These are phyloP conservation scores for Mus spretus DNA, from an alignment of 2,797 vertebrate species.

Conservation along the genomic window DNA sequence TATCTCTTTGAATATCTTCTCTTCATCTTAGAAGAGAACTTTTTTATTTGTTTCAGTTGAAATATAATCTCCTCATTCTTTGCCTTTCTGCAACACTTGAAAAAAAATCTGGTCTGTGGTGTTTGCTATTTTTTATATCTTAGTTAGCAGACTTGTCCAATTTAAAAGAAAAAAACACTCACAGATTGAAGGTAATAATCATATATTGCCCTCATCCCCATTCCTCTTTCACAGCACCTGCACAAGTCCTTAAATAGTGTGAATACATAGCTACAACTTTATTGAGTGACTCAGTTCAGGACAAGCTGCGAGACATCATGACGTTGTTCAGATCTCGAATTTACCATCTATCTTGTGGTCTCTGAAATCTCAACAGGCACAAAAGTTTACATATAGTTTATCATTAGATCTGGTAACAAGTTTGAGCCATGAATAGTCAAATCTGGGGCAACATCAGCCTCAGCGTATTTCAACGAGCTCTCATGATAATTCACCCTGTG, in stretches of 20 bases:
- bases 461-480: not conserved
- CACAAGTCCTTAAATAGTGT: not conserved
- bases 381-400: constrained; percentile 13
- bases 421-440: not conserved
- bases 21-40: not conserved
- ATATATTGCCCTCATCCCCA: not conserved
- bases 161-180: not conserved
- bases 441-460: not conserved
- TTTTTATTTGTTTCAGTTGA: constrained; percentile 13
- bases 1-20: not conserved
- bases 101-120: not conserved
- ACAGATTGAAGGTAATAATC: not conserved
- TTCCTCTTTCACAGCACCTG: not conserved
- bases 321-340: constrained; percentile 23
- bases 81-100: not conserved
- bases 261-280: not conserved
- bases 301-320: not conserved
- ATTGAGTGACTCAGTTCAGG: constrained; percentile 8
- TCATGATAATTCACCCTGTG: not conserved
- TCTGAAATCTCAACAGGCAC: constrained; percentile 7
- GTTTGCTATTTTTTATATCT: not conserved
- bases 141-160: not conserved
- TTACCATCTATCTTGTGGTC: not conserved
- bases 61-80: constrained; percentile 5
- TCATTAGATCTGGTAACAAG: not conserved